phyloP scores from a whole-genome alignment of 2,797 vertebrate species.

The Monodelphis domestica region DNA sequence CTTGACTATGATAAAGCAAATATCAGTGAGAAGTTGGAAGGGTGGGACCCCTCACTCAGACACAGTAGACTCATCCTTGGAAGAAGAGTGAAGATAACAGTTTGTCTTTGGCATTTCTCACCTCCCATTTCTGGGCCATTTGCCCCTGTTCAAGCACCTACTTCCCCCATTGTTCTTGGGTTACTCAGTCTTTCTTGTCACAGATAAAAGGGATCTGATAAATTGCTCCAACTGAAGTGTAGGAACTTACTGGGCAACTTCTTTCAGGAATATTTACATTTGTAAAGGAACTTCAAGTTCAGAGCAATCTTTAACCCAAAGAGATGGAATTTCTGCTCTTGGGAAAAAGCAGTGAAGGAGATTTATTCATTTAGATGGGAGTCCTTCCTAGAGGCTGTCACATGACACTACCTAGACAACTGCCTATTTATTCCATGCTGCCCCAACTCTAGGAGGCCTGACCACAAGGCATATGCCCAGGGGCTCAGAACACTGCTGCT shows the following conservation, averaged over 20 bases:
- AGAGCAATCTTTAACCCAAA: background rate
- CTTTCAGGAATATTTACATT: background rate
- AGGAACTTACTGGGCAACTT: background rate
- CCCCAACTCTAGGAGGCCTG: background rate
- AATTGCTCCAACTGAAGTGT: background rate
- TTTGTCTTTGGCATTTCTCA: background rate
- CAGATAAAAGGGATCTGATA: background rate
- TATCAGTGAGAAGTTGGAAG: background rate
- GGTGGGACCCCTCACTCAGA: background rate
- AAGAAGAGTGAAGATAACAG: background rate
- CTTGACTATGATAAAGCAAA: background rate
- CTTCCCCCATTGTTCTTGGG: background rate
- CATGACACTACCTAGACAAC: background rate
- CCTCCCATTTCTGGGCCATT: background rate
- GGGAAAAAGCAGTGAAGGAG: background rate
- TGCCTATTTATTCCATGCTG: background rate
- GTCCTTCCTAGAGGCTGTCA: too few species aligned
- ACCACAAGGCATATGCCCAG: background rate
- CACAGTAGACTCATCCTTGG: background rate
- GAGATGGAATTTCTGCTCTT: background rate
- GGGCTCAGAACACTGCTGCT: background rate
- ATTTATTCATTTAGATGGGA: background rate
- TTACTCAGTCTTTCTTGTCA: background rate
- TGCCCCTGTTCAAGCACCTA: background rate
- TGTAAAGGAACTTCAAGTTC: background rate